Evolutionary conservation across 1,140 invertebrate genomes (phyloP), one percentile per base, ranked within the genome.

Genomic region (Ericerus pela): DNA sequence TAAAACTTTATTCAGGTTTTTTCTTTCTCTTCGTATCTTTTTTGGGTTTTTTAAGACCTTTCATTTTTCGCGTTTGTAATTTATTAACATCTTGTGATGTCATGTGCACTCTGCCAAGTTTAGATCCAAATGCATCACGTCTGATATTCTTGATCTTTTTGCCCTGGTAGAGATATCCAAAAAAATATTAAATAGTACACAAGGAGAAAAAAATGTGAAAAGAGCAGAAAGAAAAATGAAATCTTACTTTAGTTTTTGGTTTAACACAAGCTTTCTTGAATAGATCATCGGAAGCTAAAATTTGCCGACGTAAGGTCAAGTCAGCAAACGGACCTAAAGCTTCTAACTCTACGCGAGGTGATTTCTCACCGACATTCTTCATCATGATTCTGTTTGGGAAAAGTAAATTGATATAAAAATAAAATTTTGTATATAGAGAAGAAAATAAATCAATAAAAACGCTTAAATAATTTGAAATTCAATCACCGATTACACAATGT

Each of bases 271-370:
- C 79, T 65, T 80, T 75, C 66, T 92, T 96, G 70, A 86, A 94
- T 0, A 97, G 70, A 70, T 94, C 88, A 63, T 88, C 84, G 1
- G 89, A 88, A 1, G 91, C 91, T 31, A 97, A 72, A 71, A 90
- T 89, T 1, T 79, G 85, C 62, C 96, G 75, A 58, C 91, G 76
- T 1, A 97, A 65, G 22, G 75, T 74, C 38, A 98, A 83, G 71
- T 97, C 88, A 59, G 92, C 76, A n/a, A 83, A 81, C 41, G 96
- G 96, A 29, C 93, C 93, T 62, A 96, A 92, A 76, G 96, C 92
- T 67, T 85, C 81, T 16, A 98, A 70, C 73, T 98, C 94, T 59
- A 96, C 80, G 60, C 86, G 76, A 6, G 95, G 94, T 58, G 79
- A 85, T 65, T 78, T 79, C 55, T 78, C 79, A 0, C 91, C 89